Conservation (phyloP, 2,797 vertebrate genomes). For the Sternarchorhynchus goeldii region DNA sequence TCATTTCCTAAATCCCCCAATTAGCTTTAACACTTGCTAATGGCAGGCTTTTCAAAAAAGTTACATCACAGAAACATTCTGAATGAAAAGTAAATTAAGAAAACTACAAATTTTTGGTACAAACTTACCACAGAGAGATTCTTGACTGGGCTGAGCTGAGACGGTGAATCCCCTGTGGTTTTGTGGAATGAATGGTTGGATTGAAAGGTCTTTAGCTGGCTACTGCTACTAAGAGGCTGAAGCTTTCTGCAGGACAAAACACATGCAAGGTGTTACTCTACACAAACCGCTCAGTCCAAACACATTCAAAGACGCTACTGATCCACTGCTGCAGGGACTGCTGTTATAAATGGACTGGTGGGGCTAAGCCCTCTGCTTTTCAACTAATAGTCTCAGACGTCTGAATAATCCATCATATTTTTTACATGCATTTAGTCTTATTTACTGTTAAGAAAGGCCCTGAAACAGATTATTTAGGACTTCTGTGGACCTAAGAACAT, state of each 20-base stretch:
- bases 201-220: slow-evolving; percentile 73
- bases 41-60: background rate
- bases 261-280: slow-evolving; percentile 59
- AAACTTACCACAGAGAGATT: slow-evolving; percentile 75
- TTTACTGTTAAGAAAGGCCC: no score
- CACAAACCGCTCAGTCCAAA: slow-evolving; percentile 39
- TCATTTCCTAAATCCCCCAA: background rate
- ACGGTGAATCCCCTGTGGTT: slow-evolving; percentile 75
- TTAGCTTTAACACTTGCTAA: background rate
- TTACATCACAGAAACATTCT: slow-evolving; percentile 33
- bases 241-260: slow-evolving; percentile 75
- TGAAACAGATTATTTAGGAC: no score
- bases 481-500: no score
- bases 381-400: no score
- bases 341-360: no score
- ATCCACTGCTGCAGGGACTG: background rate
- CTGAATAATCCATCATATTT: no score
- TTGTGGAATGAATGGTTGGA: slow-evolving; percentile 73
- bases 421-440: no score
- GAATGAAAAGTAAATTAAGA: slow-evolving; percentile 30
- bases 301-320: slow-evolving; percentile 4
- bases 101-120: slow-evolving; percentile 44
- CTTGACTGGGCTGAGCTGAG: slow-evolving; percentile 79
- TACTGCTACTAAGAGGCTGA: slow-evolving; percentile 70
- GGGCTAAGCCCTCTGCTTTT: no score